phyloP scores from a whole-genome alignment of 2,113 vertebrate species.

The Cygnus buccinator region DNA sequence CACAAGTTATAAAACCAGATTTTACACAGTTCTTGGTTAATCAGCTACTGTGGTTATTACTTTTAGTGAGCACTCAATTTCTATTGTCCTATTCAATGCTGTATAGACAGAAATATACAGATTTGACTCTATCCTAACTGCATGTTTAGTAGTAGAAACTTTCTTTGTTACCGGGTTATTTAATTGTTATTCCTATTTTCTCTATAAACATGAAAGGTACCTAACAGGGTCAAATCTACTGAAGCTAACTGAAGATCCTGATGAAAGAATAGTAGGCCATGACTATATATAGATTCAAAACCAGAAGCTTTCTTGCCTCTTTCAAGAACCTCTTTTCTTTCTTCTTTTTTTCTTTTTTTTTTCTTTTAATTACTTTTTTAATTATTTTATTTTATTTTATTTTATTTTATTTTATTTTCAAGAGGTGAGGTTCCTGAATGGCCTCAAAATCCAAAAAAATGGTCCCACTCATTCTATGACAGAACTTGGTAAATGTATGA shows the following conservation, averaged over 20 bases:
- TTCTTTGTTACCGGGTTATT: too few relatives aligned
- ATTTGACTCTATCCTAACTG: background rate
- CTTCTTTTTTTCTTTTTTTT: too few relatives aligned
- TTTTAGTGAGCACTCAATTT: background rate
- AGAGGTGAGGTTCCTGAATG: background rate
- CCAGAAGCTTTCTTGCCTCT: background rate
- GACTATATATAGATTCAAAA: background rate
- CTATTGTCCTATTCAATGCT: background rate
- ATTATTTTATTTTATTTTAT: too few relatives aligned
- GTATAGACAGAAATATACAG: background rate
- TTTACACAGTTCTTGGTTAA: background rate
- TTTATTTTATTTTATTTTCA: background rate
- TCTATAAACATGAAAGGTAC: background rate
- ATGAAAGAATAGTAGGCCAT: background rate
- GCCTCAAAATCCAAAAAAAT: background rate
- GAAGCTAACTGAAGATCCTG: background rate
- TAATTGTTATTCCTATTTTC: background rate
- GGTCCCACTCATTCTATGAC: background rate
- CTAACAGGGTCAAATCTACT: background rate
- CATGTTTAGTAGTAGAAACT: background rate
- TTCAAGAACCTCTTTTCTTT: too few relatives aligned
- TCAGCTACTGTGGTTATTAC: background rate
- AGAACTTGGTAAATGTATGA: background rate
- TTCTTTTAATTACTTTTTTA: too few relatives aligned
- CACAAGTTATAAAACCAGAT: background rate